Conservation (phyloP, 1,140 invertebrate species). For the Phthorimaea operculella region DNA sequence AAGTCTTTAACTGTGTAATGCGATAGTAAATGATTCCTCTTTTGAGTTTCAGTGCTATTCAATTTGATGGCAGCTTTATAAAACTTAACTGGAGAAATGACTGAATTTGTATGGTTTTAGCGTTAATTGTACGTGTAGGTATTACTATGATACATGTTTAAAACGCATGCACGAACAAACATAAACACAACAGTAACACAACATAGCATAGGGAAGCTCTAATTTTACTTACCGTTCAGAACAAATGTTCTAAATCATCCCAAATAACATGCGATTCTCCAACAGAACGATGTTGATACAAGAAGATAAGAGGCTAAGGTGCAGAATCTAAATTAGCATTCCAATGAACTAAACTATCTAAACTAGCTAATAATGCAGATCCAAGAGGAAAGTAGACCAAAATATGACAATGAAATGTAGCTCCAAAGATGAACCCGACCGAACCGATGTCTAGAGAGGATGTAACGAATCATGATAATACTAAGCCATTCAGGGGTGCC, state of each 20-base stretch:
- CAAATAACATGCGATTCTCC: constrained; percentile 35
- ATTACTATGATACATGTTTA: not conserved
- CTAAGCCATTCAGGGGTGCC: constrained; percentile 66
- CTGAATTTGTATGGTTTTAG: too few relatives aligned
- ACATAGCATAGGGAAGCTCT: constrained; percentile 3
- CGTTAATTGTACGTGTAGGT: too few relatives aligned
- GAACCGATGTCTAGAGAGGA: constrained; percentile 40
- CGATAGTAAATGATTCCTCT: too few relatives aligned
- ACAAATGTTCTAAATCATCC: constrained; percentile 21
- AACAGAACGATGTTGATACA: constrained; percentile 42
- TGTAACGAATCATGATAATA: constrained; percentile 56
- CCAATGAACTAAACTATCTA: constrained; percentile 38
- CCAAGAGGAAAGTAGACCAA: constrained; percentile 53
- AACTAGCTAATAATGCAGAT: constrained; percentile 48
- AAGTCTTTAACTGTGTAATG: too few relatives aligned
- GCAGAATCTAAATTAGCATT: constrained; percentile 55
- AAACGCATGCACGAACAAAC: constrained; percentile 6
- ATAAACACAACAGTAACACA: constrained; percentile 24
- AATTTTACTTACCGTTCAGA: constrained; percentile 27
- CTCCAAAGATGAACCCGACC: constrained; percentile 35
- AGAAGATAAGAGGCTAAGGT: constrained; percentile 54
- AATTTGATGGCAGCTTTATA: too few relatives aligned
- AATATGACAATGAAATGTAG: constrained; percentile 44
- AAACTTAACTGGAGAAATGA: too few relatives aligned
- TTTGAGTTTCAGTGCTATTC: too few relatives aligned